phyloP scores from a whole-genome alignment of 1,140 invertebrate species.

The Cotesia vestalis region DNA sequence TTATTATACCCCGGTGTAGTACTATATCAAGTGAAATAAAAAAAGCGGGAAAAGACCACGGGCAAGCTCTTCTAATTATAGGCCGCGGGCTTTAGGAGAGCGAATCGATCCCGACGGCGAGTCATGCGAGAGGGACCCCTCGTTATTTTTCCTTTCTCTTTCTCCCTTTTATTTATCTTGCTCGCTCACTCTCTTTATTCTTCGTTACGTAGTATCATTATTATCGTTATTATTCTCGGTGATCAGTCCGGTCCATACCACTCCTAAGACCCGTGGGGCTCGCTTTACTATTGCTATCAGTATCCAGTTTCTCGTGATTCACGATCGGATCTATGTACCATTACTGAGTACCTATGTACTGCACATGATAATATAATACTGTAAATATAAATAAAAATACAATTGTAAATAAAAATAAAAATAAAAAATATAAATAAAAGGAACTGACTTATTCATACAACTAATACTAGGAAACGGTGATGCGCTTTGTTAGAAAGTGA shows the following conservation, averaged over 20 bases:
- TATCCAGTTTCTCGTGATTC: background rate
- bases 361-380: background rate
- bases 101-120: constrained; percentile 35
- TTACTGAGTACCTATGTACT: background rate
- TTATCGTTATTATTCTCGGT: constrained; percentile 5
- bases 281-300: background rate
- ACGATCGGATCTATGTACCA: background rate
- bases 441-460: background rate
- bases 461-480: constrained; percentile 22
- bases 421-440: constrained; percentile 1
- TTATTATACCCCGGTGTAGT: background rate
- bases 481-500: constrained; percentile 42
- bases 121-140: constrained; percentile 12
- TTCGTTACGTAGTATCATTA: background rate
- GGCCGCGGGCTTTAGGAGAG: constrained; percentile 37
- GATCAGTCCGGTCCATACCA: background rate
- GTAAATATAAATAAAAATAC: background rate
- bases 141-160: constrained; percentile 10
- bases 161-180: too few relatives aligned
- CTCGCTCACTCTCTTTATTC: constrained; percentile 4
- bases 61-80: constrained; percentile 39
- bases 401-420: background rate
- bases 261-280: background rate
- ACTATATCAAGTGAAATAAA: constrained; percentile 1
- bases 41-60: constrained; percentile 20